Evolutionary conservation across 2,888 invertebrate species (phyloP).

Genomic region (Meganola albula): DNA sequence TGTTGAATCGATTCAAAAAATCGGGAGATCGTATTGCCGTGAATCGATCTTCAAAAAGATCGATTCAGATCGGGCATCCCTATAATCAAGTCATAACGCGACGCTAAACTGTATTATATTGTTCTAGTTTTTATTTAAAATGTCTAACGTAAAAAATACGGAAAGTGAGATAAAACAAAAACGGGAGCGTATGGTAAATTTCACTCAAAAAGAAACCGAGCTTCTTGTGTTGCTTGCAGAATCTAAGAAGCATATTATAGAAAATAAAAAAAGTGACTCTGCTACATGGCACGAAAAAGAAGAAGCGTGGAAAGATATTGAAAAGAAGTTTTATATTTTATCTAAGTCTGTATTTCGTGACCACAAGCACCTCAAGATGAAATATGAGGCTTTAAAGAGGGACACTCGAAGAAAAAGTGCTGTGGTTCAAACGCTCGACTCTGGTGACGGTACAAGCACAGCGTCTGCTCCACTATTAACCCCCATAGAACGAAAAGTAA

Average conservation of each 20-base stretch:
- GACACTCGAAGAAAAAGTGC: slow-evolving; percentile 2
- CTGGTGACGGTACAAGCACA: background rate
- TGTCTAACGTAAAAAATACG: no score
- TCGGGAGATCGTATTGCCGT: no score
- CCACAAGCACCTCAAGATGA: slow-evolving; percentile 6
- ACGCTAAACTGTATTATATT: no score
- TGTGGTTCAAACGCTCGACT: background rate
- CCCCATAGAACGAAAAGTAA: slow-evolving; percentile 7
- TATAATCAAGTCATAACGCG: no score
- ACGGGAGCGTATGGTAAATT: slow-evolving; percentile 5
- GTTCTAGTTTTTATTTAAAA: no score
- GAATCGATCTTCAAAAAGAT: no score
- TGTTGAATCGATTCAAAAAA: no score
- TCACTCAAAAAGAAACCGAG: slow-evolving; percentile 6
- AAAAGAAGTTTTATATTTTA: slow-evolving; percentile 2
- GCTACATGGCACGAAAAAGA: slow-evolving; percentile 6
- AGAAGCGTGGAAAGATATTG: slow-evolving; percentile 8
- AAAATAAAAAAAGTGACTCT: slow-evolving; percentile 7
- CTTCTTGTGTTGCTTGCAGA: slow-evolving; percentile 2
- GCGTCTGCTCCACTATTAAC: background rate
- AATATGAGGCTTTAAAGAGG: slow-evolving; percentile 7
- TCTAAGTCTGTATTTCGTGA: background rate
- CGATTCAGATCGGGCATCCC: no score
- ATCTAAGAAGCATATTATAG: slow-evolving; percentile 5
- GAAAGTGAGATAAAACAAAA: no score